These are phyloP conservation scores for Homalodisca vitripennis DNA, from an alignment of 1,140 invertebrate species.

Conservation along the genomic window DNA sequence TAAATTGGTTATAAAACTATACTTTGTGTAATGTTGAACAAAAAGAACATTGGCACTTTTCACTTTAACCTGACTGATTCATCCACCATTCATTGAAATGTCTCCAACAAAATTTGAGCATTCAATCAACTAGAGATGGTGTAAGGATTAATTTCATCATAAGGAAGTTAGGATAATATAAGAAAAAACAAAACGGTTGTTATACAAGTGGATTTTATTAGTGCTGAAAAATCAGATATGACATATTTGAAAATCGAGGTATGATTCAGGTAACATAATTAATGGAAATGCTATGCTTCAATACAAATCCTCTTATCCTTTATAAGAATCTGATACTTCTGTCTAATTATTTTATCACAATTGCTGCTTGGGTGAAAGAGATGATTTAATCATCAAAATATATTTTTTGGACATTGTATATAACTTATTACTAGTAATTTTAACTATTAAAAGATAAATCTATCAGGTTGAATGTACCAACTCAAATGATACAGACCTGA, in stretches of 20 bases:
- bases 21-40: too few relatives aligned
- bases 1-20: too few relatives aligned
- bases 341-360: neutral
- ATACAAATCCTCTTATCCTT: neutral
- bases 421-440: neutral
- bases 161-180: too few relatives aligned
- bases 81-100: too few relatives aligned
- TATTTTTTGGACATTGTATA: neutral
- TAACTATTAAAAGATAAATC: too few relatives aligned
- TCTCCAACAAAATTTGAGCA: too few relatives aligned
- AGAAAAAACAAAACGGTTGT: neutral
- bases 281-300: neutral
- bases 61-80: too few relatives aligned
- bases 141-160: too few relatives aligned
- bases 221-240: slow-evolving; percentile 8
- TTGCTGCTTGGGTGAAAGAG: neutral
- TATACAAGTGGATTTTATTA: slow-evolving; percentile 8
- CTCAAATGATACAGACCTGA: too few relatives aligned
- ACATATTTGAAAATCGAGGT: neutral
- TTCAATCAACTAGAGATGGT: too few relatives aligned
- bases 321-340: neutral
- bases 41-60: too few relatives aligned
- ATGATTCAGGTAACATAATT: neutral
- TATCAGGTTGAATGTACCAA: too few relatives aligned
- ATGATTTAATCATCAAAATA: neutral